phyloP scores from a whole-genome alignment of 2,888 invertebrate genomes.

The Flabesymbios commensalis region DNA sequence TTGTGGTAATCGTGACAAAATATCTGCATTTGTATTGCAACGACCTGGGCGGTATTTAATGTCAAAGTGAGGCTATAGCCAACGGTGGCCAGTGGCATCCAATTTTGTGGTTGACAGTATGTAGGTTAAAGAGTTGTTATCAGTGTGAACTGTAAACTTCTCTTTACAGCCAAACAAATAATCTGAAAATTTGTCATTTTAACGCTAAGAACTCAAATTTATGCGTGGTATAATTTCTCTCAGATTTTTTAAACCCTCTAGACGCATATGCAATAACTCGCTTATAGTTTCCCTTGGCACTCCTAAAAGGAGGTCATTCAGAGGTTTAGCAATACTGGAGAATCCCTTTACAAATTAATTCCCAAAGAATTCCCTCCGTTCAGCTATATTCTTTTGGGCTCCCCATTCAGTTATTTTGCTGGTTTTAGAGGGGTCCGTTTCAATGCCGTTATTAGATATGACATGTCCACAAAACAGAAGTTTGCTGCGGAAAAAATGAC shows the following conservation, averaged over 20 bases:
- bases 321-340: slow-evolving; percentile 8
- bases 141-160: not conserved
- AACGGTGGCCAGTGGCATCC: not conserved
- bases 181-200: slow-evolving; percentile 1
- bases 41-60: not conserved
- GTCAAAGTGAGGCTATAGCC: not conserved
- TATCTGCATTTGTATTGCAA: not conserved
- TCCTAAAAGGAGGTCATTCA: not conserved
- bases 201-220: slow-evolving; percentile 11
- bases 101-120: slow-evolving; percentile 5
- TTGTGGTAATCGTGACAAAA: not conserved
- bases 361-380: slow-evolving; percentile 6
- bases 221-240: slow-evolving; percentile 18
- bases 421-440: not conserved
- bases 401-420: not conserved
- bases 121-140: not conserved
- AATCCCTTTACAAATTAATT: slow-evolving; percentile 10
- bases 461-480: slow-evolving; percentile 8
- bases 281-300: slow-evolving; percentile 8
- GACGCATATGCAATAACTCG: slow-evolving; percentile 21
- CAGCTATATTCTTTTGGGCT: not conserved
- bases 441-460: slow-evolving; percentile 4
- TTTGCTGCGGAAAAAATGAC: slow-evolving; percentile 7
- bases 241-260: slow-evolving; percentile 9
- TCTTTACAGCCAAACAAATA: not conserved